A percentile compares a stretch with the other conserved stretches of the same genome.
These are phyloP conservation scores for Pseudorasbora parva DNA, from an alignment of 2,113 vertebrate species.

Conservation along the genomic window DNA sequence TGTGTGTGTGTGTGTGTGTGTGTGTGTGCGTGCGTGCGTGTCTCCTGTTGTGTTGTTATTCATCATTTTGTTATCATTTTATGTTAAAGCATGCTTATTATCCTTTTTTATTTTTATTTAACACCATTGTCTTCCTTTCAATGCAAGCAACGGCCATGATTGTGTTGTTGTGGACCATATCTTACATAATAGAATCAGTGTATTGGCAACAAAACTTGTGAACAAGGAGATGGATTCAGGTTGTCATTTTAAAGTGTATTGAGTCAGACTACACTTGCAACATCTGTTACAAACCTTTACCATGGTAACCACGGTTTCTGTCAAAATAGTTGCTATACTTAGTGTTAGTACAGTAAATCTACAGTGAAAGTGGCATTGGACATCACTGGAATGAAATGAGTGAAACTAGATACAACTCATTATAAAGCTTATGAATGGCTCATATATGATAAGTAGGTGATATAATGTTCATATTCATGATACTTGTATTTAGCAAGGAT, in stretches of 20 bases:
- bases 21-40: not conserved
- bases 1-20: slow-evolving; percentile 7
- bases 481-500: not conserved
- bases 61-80: slow-evolving; percentile 47
- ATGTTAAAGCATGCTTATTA: slow-evolving; percentile 39
- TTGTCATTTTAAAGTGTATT: slow-evolving; percentile 1
- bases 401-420: not conserved
- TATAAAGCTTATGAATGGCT: not conserved
- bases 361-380: not conserved
- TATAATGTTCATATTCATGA: not conserved
- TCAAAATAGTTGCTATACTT: no score
- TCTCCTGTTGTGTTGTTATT: slow-evolving; percentile 46
- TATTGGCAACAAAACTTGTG: not conserved
- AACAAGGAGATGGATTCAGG: not conserved
- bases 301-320: not conserved
- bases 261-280: not conserved
- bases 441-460: no score
- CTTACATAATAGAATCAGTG: not conserved
- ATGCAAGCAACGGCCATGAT: not conserved
- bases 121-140: slow-evolving; percentile 9
- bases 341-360: not conserved
- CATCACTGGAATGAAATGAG: not conserved
- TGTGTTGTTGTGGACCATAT: not conserved
- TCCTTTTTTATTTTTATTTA: not conserved
- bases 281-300: not conserved